Evolutionary conservation across 2,113 vertebrate genomes (phyloP).

Genomic region (Pomatostomus ruficeps): DNA sequence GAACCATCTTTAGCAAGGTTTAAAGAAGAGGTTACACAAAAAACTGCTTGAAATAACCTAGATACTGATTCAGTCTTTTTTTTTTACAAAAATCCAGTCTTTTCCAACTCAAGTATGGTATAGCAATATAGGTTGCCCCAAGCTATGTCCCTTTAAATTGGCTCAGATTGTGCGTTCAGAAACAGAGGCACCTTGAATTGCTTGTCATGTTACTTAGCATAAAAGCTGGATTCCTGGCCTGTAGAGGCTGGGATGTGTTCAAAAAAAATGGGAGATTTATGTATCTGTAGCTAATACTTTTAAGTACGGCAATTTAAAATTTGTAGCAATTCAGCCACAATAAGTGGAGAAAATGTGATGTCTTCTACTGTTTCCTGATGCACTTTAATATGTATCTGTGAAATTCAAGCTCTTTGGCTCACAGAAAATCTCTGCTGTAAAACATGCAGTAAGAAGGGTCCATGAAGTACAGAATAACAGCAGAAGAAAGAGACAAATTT

Average conservation of each 20-base stretch:
- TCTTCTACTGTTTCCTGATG: conserved; percentile 14
- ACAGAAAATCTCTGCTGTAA: background rate
- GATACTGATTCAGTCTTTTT: background rate
- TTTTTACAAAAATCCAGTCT: background rate
- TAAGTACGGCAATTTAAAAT: conserved; percentile 38
- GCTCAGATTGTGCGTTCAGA: background rate
- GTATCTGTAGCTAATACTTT: conserved; percentile 48
- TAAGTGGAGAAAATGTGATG: conserved; percentile 9
- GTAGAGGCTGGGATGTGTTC: background rate
- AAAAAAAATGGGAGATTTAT: background rate
- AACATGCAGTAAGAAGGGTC: background rate
- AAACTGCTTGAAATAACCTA: background rate
- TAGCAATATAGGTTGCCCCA: background rate
- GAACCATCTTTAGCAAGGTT: background rate
- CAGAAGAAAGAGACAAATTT: background rate
- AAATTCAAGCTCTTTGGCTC: background rate
- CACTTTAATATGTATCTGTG: conserved; percentile 1
- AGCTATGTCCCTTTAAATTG: background rate
- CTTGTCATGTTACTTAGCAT: background rate
- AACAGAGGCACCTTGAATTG: background rate
- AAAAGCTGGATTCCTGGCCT: background rate
- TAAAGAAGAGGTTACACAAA: background rate
- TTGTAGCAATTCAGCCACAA: conserved; percentile 6
- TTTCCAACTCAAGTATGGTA: background rate
- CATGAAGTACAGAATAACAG: background rate